A percentile compares a stretch with the other conserved stretches of the same genome.
These are phyloP conservation scores for Herminia tarsipennalis DNA, from an alignment of 2,888 invertebrate species.

Conservation along the genomic window DNA sequence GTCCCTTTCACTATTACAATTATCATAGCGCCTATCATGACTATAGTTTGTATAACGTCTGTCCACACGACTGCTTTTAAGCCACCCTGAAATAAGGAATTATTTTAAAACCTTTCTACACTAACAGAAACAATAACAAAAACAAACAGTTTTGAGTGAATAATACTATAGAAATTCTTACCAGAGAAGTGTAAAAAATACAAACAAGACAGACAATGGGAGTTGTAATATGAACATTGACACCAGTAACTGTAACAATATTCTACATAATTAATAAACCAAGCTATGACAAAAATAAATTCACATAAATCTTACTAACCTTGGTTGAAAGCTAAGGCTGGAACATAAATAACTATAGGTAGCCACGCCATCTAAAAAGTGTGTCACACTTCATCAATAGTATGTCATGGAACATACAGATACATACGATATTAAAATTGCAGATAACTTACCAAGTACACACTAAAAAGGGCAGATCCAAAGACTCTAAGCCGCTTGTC, in stretches of 20 bases:
- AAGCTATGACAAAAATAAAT: neutral
- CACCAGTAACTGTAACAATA: constrained; percentile 88
- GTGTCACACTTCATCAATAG: no score
- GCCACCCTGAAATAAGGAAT: no score
- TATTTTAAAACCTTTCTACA: neutral
- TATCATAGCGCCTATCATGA: constrained; percentile 89
- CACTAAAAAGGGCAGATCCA: constrained; percentile 88
- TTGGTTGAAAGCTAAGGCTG: constrained; percentile 90
- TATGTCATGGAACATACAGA: neutral
- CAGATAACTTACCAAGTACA: constrained; percentile 87
- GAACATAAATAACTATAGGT: constrained; percentile 90
- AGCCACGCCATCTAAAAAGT: constrained; percentile 87
- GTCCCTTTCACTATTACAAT: constrained; percentile 88
- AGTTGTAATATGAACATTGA: constrained; percentile 90
- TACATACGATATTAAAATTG: neutral
- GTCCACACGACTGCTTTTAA: constrained; percentile 90
- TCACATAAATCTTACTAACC: constrained; percentile 61
- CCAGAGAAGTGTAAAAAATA: constrained; percentile 92
- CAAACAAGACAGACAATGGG: constrained; percentile 91
- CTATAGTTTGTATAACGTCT: constrained; percentile 88
- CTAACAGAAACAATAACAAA: neutral
- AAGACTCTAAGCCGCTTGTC: constrained; percentile 88
- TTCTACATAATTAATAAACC: neutral
- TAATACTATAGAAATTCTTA: constrained; percentile 71
- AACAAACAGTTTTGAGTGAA: neutral